Conservation (phyloP, 30 jellyfish, hydroid and myxozoan genomes). For the Pelagia noctiluca region DNA sequence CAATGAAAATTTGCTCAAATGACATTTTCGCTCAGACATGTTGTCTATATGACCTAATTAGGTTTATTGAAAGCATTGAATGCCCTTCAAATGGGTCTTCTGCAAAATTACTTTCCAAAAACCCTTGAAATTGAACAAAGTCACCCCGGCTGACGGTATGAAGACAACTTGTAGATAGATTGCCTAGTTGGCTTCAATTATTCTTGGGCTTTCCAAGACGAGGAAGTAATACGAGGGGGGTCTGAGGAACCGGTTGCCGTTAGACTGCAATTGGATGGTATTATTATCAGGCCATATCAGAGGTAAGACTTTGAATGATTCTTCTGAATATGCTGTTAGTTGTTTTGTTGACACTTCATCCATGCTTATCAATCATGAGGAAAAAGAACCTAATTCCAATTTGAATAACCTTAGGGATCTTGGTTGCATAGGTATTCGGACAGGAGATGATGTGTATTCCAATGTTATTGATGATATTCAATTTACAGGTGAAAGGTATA, state of each 20-base stretch:
- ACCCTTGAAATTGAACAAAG: neutral
- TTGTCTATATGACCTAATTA: neutral
- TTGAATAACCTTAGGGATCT: no score
- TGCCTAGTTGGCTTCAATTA: no score
- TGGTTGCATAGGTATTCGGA: no score
- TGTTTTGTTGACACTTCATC: neutral
- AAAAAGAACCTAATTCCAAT: neutral
- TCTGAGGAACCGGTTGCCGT: conserved; percentile 55
- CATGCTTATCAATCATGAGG: neutral
- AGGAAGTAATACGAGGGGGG: conserved; percentile 51
- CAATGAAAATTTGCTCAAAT: neutral
- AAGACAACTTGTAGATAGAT: no score
- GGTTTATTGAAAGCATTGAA: neutral
- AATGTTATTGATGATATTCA: neutral
- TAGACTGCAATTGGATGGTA: conserved; percentile 47
- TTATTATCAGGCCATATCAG: conserved; percentile 29
- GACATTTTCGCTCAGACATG: neutral
- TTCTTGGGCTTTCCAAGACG: conserved; percentile 41
- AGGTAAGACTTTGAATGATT: neutral
- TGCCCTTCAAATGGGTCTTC: neutral
- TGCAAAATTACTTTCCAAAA: no score
- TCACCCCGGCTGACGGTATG: conserved; percentile 8
- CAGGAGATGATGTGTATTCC: no score
- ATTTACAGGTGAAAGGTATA: conserved; percentile 23
- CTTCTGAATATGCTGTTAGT: neutral